A percentile compares a stretch with the other conserved stretches of the same genome.
phyloP scores from a whole-genome alignment of 2,113 vertebrate species.

The Sebastes schlegelii region DNA sequence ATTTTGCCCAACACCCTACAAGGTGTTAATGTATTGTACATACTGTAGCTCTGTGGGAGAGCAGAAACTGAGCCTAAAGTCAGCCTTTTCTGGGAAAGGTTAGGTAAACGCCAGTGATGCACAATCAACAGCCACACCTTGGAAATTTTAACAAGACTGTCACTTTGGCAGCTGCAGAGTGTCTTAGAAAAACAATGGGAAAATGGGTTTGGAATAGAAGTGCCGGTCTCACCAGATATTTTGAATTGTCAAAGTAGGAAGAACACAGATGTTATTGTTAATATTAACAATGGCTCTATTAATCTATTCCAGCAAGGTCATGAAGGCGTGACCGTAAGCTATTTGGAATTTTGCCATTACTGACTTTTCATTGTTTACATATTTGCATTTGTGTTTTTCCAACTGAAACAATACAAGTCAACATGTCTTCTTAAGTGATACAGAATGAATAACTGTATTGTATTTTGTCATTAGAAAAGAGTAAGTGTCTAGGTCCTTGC shows the following conservation, averaged over 20 bases:
- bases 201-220: no score
- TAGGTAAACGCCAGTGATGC: background rate
- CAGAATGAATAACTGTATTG: no score
- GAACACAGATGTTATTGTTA: background rate
- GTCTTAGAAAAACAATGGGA: background rate
- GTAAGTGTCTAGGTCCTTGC: no score
- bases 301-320: background rate
- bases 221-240: background rate
- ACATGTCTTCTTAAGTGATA: background rate
- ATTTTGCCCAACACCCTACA: no score
- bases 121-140: background rate
- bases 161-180: background rate
- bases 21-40: no score
- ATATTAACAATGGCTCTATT: background rate
- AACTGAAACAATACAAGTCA: background rate
- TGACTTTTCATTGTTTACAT: background rate
- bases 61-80: background rate
- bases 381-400: background rate
- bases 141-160: background rate
- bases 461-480: no score
- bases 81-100: slow-evolving; percentile 2
- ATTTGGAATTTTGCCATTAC: background rate
- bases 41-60: background rate
- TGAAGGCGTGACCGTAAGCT: background rate
- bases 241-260: background rate